A percentile compares a stretch with the other conserved stretches of the same genome.
Evolutionary conservation across 2,113 vertebrate species (phyloP).

Genomic region (Chelonoidis abingdonii): DNA sequence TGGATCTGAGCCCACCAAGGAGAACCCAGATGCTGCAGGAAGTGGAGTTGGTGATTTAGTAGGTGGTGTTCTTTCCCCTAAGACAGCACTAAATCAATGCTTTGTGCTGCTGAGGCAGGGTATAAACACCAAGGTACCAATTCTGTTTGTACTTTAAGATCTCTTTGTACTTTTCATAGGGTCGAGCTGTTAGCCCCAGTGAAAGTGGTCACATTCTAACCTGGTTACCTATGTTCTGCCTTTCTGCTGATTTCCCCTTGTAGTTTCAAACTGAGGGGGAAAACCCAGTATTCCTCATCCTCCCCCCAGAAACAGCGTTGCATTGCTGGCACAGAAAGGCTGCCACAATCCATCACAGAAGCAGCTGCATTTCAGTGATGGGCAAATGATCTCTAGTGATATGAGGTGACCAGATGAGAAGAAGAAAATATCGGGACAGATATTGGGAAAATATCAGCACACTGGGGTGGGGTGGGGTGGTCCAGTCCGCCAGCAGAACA

Average conservation of each 20-base stretch:
- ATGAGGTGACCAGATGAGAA: neutral
- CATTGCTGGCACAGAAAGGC: neutral
- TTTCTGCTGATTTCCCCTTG: neutral
- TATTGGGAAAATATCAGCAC: no score
- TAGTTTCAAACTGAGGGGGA: neutral
- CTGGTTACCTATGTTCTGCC: neutral
- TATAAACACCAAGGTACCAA: neutral
- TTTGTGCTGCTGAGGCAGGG: neutral
- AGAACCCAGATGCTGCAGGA: neutral
- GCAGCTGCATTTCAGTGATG: neutral
- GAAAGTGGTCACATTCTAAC: neutral
- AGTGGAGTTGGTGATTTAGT: neutral
- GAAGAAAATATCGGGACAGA: no score
- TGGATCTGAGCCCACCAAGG: neutral
- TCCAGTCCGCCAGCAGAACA: no score
- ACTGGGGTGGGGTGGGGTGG: no score
- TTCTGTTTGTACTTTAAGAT: neutral
- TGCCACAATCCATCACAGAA: neutral
- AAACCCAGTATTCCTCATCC: neutral
- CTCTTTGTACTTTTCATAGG: neutral
- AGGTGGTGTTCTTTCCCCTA: accelerated
- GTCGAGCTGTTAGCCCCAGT: neutral
- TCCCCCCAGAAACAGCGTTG: neutral
- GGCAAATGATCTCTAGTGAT: accelerated
- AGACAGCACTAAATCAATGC: neutral